Evolutionary conservation across 1,140 invertebrate species (phyloP).

Genomic region (Micrasema minimum): DNA sequence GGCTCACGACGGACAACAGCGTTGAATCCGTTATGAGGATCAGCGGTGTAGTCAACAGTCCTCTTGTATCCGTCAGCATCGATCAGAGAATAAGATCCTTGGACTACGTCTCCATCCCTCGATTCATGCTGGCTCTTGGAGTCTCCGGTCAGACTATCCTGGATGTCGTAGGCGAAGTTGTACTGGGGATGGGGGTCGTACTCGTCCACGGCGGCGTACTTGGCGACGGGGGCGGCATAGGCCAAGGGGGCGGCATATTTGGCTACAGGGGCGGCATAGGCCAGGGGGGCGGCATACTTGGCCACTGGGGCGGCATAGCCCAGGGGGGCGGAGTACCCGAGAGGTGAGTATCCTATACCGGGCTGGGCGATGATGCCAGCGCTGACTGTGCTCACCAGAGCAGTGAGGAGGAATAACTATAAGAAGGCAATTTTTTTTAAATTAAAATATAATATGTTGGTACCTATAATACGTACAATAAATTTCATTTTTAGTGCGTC

Average conservation of each 20-base stretch:
- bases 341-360: constrained; percentile 54
- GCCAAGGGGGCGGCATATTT: constrained; percentile 48
- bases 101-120: constrained; percentile 68
- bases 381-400: constrained; percentile 54
- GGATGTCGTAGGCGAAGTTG: constrained; percentile 69
- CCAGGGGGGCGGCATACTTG: constrained; percentile 67
- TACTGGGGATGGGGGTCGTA: constrained; percentile 69
- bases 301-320: constrained; percentile 69
- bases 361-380: constrained; percentile 58
- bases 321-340: constrained; percentile 68
- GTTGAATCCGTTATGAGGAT: constrained; percentile 67
- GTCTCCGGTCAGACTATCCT: constrained; percentile 71
- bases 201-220: constrained; percentile 51
- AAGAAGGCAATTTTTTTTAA: not conserved
- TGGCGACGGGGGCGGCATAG: constrained; percentile 41
- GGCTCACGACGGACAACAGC: constrained; percentile 61
- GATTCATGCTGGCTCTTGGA: constrained; percentile 70
- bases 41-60: constrained; percentile 70
- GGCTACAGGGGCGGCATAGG: constrained; percentile 68
- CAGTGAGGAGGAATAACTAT: constrained; percentile 31
- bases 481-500: too few species aligned
- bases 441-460: too few species aligned
- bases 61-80: constrained; percentile 70
- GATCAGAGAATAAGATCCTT: constrained; percentile 67
- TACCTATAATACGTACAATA: too few species aligned